Percentiles rank a stretch among this genome's conserved stretches.
Evolutionary conservation across 1,140 invertebrate species (phyloP).

Genomic region (Rhagoletis zephyria): DNA sequence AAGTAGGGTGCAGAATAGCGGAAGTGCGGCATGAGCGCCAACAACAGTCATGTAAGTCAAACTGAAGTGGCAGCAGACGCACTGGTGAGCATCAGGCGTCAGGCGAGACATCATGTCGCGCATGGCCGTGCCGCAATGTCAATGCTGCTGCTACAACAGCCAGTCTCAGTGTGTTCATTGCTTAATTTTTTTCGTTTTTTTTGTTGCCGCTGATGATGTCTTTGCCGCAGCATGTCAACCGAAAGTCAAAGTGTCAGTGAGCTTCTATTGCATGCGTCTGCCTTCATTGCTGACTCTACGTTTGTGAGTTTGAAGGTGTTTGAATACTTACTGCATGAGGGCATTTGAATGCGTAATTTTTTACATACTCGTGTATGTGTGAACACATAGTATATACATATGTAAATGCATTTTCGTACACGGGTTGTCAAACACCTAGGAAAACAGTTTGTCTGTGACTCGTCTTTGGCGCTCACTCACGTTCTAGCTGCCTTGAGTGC

Average conservation of each 20-base stretch:
- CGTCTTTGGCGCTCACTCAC: background rate
- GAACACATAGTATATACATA: background rate
- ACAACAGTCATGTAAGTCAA: slow-evolving; percentile 43
- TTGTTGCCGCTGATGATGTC: background rate
- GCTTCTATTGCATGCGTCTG: background rate
- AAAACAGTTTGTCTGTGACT: background rate
- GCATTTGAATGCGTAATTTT: background rate
- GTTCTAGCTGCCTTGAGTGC: background rate
- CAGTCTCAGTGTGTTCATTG: background rate
- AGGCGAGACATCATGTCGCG: background rate
- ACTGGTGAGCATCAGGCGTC: background rate
- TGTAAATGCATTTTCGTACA: background rate
- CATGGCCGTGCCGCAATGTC: slow-evolving; percentile 30
- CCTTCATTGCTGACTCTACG: background rate
- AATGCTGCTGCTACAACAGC: slow-evolving; percentile 12
- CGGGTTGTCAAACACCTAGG: background rate
- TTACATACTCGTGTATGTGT: too few species aligned
- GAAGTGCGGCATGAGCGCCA: slow-evolving; percentile 2
- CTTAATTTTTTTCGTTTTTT: background rate
- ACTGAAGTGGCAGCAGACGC: slow-evolving; percentile 29
- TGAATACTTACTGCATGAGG: background rate
- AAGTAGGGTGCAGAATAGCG: background rate
- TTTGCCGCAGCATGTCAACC: slow-evolving; percentile 36
- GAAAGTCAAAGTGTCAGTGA: slow-evolving; percentile 42
- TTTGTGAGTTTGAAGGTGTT: background rate